Percentiles rank a stretch among this genome's conserved stretches.
These are phyloP conservation scores for Sipha flava DNA, from an alignment of 1,140 invertebrate genomes.

Conservation along the genomic window DNA sequence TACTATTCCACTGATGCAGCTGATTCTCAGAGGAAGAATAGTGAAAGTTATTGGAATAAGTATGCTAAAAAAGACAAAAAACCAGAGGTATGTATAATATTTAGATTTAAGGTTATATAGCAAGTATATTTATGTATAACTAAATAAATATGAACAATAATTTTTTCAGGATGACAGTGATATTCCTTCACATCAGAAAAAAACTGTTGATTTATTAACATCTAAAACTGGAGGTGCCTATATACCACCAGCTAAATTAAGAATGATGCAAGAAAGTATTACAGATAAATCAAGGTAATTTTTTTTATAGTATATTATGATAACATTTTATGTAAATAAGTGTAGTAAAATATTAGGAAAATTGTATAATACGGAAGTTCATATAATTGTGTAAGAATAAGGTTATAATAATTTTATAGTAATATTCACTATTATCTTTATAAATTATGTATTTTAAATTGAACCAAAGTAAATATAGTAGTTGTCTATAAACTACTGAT, in stretches of 20 bases:
- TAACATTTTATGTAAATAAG: too few species aligned
- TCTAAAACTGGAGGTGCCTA: slow-evolving; percentile 92
- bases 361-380: background rate
- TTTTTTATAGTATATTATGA: background rate
- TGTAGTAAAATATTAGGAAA: background rate
- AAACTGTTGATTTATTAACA: slow-evolving; percentile 48
- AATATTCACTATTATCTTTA: too few species aligned
- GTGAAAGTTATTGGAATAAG: slow-evolving; percentile 44
- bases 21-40: slow-evolving; percentile 36
- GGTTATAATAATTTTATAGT: too few species aligned
- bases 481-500: too few species aligned
- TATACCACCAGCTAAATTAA: slow-evolving; percentile 91
- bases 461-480: too few species aligned
- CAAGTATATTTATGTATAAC: too few species aligned
- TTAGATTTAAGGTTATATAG: background rate
- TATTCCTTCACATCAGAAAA: slow-evolving; percentile 29
- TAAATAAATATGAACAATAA: background rate
- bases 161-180: slow-evolving; percentile 16
- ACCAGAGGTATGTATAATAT: slow-evolving; percentile 12
- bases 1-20: slow-evolving; percentile 34
- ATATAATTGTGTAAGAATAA: too few species aligned
- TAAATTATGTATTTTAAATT: too few species aligned
- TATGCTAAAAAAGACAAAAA: slow-evolving; percentile 38
- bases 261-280: slow-evolving; percentile 88
- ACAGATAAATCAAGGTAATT: slow-evolving; percentile 71